A percentile compares a stretch with the other conserved stretches of the same genome.
Conservation (phyloP, 1,140 invertebrate species). For the Drosophila kikkawai region DNA sequence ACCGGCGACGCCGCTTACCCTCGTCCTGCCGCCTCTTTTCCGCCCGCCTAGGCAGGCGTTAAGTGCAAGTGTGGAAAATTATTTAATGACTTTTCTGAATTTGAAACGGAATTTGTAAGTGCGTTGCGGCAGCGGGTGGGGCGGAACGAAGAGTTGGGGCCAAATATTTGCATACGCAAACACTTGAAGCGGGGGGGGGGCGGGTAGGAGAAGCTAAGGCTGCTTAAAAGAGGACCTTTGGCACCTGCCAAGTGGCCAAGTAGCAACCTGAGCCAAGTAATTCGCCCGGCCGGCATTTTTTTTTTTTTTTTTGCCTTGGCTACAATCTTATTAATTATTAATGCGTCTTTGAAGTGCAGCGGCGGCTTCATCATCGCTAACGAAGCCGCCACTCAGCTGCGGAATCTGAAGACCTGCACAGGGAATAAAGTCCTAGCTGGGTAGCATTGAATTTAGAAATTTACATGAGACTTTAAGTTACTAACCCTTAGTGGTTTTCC, state of each 20-base stretch:
- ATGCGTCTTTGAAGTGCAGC: constrained; percentile 74
- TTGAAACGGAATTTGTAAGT: constrained; percentile 82
- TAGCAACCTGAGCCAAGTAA: constrained; percentile 57
- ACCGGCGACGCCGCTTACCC: neutral
- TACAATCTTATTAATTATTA: constrained; percentile 78
- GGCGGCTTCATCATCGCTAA: constrained; percentile 57
- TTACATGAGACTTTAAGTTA: too few relatives aligned
- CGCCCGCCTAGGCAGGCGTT: constrained; percentile 44
- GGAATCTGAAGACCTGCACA: constrained; percentile 29
- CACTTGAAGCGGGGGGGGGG: constrained; percentile 20
- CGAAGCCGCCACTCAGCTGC: constrained; percentile 67
- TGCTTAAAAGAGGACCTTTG: constrained; percentile 46
- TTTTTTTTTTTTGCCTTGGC: constrained; percentile 37
- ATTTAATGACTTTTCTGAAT: constrained; percentile 84
- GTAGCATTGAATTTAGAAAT: too few relatives aligned
- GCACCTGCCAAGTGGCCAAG: constrained; percentile 55
- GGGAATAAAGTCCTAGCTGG: neutral
- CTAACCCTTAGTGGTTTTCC: too few relatives aligned
- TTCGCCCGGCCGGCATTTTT: constrained; percentile 31
- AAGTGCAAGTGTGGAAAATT: constrained; percentile 84
- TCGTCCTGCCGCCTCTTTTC: neutral
- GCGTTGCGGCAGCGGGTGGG: constrained; percentile 57
- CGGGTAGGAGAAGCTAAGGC: constrained; percentile 33
- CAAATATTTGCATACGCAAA: constrained; percentile 80
- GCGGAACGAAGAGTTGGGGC: constrained; percentile 39